Percentiles rank a stretch among this genome's conserved stretches.
Evolutionary conservation across 2,797 vertebrate genomes (phyloP).

Genomic region (Diplodus puntazzo): DNA sequence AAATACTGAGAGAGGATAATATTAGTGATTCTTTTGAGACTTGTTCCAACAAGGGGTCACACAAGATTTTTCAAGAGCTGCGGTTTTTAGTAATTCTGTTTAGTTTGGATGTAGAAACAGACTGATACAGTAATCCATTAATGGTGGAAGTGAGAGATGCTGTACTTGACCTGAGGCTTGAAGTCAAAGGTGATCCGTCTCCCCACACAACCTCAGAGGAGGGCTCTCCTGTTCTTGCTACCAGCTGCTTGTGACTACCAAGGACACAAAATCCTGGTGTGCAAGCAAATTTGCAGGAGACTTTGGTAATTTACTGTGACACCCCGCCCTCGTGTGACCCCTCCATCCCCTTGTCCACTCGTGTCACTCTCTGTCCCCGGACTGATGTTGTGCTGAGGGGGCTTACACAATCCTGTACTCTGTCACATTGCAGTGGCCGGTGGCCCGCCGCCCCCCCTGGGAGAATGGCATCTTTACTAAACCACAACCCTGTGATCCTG

Average conservation of each 20-base stretch:
- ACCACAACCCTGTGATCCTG: slow-evolving; percentile 53
- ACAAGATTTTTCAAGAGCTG: slow-evolving; percentile 8
- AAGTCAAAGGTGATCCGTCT: slow-evolving; percentile 40
- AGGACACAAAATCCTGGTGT: slow-evolving; percentile 27
- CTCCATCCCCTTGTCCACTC: slow-evolving; percentile 39
- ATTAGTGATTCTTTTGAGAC: slow-evolving; percentile 26
- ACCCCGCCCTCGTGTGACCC: slow-evolving; percentile 36
- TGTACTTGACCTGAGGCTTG: slow-evolving; percentile 33
- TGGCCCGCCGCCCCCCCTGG: slow-evolving; percentile 60
- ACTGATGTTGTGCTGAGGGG: slow-evolving; percentile 39
- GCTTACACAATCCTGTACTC: slow-evolving; percentile 58
- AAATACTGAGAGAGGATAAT: slow-evolving; percentile 25
- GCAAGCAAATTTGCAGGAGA: slow-evolving; percentile 22
- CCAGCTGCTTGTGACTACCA: slow-evolving; percentile 11
- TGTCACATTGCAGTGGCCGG: slow-evolving; percentile 61
- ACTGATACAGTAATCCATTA: slow-evolving; percentile 9
- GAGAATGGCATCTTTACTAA: slow-evolving; percentile 76
- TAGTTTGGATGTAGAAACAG: slow-evolving; percentile 44
- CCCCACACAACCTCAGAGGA: neutral
- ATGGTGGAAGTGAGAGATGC: slow-evolving; percentile 4
- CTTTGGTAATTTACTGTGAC: slow-evolving; percentile 65
- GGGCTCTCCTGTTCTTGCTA: slow-evolving; percentile 13
- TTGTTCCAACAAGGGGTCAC: slow-evolving; percentile 23
- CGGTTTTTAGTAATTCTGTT: slow-evolving; percentile 44
- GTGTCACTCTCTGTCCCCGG: slow-evolving; percentile 44